Percentiles rank a stretch among this genome's conserved stretches.
Conservation (phyloP, 1,140 invertebrate species). For the Pogonomyrmex californicus region DNA sequence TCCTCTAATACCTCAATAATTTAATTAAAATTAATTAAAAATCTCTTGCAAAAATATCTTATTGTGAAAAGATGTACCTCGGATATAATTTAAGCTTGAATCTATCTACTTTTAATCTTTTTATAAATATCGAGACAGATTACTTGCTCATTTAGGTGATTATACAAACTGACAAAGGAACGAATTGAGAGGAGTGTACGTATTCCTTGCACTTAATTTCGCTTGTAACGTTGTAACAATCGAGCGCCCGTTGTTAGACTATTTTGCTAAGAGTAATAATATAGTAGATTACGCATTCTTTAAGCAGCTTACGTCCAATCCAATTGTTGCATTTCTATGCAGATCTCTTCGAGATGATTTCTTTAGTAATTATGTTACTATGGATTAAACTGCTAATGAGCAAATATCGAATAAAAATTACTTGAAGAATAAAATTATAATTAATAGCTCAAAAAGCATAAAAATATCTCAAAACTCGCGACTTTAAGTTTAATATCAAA, state of each 20-base stretch:
- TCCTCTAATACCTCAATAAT: too few species aligned
- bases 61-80: too few species aligned
- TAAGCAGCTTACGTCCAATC: background rate
- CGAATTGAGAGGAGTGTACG: background rate
- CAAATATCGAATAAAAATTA: conserved; percentile 27
- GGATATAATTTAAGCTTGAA: too few species aligned
- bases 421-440: conserved; percentile 21
- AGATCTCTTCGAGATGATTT: background rate
- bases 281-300: background rate
- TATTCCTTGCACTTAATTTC: background rate
- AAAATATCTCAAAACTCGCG: background rate
- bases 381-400: conserved; percentile 14
- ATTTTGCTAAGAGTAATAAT: background rate
- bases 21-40: too few species aligned
- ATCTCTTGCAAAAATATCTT: too few species aligned
- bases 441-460: background rate
- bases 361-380: background rate
- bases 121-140: background rate
- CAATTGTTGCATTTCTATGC: background rate
- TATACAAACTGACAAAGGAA: background rate
- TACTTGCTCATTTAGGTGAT: background rate
- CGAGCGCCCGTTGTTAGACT: background rate
- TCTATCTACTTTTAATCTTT: too few species aligned
- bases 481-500: background rate
- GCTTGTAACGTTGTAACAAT: background rate